phyloP scores from a whole-genome alignment of 2,113 vertebrate genomes.

The Periophthalmus modestus region DNA sequence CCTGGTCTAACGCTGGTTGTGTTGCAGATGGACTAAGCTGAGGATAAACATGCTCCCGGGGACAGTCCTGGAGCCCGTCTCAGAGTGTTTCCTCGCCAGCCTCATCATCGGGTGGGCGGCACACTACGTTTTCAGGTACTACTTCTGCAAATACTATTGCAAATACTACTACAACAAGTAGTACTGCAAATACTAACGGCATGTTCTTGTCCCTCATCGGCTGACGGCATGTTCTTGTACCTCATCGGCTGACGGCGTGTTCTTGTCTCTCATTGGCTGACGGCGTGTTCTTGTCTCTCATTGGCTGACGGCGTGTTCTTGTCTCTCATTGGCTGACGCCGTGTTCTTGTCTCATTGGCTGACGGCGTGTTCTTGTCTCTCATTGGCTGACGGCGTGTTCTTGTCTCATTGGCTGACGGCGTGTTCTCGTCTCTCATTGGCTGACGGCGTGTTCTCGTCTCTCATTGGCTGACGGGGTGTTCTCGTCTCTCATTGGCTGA shows the following conservation, averaged over 20 bases:
- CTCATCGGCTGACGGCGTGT: too few relatives aligned
- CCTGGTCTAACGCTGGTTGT: neutral
- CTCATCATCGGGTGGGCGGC: conserved; percentile 97
- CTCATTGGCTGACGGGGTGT: conserved; percentile 79
- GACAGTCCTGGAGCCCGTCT: conserved; percentile 95
- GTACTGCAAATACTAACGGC: neutral
- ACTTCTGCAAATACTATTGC: neutral
- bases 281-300: neutral
- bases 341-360: too few relatives aligned
- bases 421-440: too few relatives aligned
- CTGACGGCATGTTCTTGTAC: too few relatives aligned
- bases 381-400: conserved; percentile 23
- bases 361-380: neutral
- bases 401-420: too few relatives aligned
- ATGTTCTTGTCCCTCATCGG: too few relatives aligned
- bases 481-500: too few relatives aligned
- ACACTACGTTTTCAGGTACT: conserved; percentile 86
- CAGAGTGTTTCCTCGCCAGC: conserved; percentile 96
- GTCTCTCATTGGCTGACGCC: too few relatives aligned
- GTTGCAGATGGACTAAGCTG: conserved; percentile 90
- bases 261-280: too few relatives aligned
- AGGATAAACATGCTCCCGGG: conserved; percentile 97
- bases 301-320: conserved; percentile 23
- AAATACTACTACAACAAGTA: neutral
- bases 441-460: neutral